Evolutionary conservation across 2,113 vertebrate genomes (phyloP).

Genomic region (Lutjanus erythropterus): DNA sequence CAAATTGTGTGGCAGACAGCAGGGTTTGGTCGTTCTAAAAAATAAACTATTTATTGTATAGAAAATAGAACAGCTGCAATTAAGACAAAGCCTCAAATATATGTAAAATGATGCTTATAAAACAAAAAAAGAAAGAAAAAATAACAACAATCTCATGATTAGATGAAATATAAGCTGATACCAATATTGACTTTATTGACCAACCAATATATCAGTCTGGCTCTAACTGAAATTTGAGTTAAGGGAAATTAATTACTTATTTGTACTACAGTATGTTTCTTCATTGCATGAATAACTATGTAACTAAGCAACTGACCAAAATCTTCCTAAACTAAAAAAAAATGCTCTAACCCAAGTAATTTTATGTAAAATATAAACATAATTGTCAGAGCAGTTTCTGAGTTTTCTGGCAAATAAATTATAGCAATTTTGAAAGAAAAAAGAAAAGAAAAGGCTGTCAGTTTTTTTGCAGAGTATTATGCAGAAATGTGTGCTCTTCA

Average conservation of each 20-base stretch:
- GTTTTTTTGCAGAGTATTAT: slow-evolving; percentile 11
- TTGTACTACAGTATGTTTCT: background rate
- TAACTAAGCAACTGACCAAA: background rate
- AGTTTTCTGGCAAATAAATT: background rate
- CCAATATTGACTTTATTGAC: too few relatives aligned
- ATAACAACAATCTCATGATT: too few relatives aligned
- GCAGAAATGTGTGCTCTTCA: background rate
- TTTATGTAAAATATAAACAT: background rate
- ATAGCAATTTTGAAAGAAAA: background rate
- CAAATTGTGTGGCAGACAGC: background rate
- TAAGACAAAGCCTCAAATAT: too few relatives aligned
- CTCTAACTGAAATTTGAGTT: too few relatives aligned
- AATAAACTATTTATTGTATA: too few relatives aligned
- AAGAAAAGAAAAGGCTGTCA: background rate
- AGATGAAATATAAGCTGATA: too few relatives aligned
- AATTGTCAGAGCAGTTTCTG: background rate
- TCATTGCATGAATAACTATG: background rate
- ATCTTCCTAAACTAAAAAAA: background rate
- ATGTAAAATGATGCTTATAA: too few relatives aligned
- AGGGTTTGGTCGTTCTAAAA: background rate
- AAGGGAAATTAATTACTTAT: too few relatives aligned
- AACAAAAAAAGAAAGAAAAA: too few relatives aligned
- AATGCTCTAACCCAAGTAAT: too few relatives aligned
- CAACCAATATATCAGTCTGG: too few relatives aligned
- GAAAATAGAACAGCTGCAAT: too few relatives aligned